Conservation (phyloP, 1,140 invertebrate species). For the Pogonomyrmex californicus region DNA sequence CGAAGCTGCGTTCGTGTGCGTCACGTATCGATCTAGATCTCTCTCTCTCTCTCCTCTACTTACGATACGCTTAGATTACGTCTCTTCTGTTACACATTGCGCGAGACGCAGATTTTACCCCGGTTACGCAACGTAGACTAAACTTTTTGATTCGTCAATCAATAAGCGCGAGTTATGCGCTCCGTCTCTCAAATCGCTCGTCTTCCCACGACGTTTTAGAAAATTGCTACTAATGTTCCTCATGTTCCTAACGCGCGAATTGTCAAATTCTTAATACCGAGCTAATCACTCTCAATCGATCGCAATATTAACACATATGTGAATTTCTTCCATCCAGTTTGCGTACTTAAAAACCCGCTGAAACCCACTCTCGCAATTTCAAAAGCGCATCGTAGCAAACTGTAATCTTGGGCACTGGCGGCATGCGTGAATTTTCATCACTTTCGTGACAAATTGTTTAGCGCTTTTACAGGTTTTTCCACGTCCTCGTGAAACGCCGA, state of each 20-base stretch:
- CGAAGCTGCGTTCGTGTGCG: conserved; percentile 22
- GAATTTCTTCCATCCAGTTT: too few relatives aligned
- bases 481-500: background rate
- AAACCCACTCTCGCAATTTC: background rate
- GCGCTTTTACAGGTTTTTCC: background rate
- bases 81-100: background rate
- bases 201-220: conserved; percentile 28
- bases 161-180: background rate
- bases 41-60: too few relatives aligned
- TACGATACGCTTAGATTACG: conserved; percentile 20
- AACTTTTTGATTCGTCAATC: background rate
- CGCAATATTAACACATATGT: background rate
- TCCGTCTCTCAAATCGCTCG: background rate
- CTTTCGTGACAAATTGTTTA: too few relatives aligned
- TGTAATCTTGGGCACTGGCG: background rate
- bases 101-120: background rate
- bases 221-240: background rate
- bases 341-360: background rate
- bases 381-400: background rate
- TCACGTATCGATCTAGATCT: conserved; percentile 45
- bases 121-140: background rate
- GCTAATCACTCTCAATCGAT: background rate
- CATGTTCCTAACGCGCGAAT: conserved; percentile 16
- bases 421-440: background rate
- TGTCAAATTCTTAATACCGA: background rate